Percentiles rank a stretch among this genome's conserved stretches.
Evolutionary conservation across 2,797 vertebrate genomes (phyloP).

Genomic region (Myotis daubentonii): DNA sequence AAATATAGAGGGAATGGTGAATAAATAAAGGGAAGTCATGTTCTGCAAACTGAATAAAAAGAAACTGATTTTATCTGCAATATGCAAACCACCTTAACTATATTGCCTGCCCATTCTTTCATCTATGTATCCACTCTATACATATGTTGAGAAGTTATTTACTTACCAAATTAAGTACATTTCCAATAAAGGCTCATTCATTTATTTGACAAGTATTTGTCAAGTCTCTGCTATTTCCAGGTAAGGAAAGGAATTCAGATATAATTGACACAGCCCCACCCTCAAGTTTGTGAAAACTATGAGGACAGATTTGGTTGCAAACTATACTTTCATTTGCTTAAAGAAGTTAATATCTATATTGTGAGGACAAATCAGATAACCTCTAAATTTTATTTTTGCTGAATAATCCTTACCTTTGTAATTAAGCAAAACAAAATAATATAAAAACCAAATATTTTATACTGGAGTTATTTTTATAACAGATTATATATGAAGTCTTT

Average conservation of each 20-base stretch:
- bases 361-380: not conserved
- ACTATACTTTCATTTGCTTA: not conserved
- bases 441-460: constrained; percentile 24
- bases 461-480: not conserved
- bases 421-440: not conserved
- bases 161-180: not conserved
- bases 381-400: not conserved
- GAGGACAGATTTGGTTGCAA: not conserved
- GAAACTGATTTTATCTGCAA: constrained; percentile 25
- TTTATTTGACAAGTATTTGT: not conserved
- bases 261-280: not conserved
- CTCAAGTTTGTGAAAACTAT: not conserved
- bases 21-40: not conserved
- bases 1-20: not conserved
- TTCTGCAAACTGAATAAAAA: constrained; percentile 1
- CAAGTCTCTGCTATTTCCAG: not conserved
- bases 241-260: constrained; percentile 8
- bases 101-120: not conserved
- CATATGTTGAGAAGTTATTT: not conserved
- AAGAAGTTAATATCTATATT: not conserved
- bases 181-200: not conserved
- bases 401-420: not conserved
- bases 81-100: constrained; percentile 13
- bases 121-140: not conserved
- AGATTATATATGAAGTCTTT: not conserved